Evolutionary conservation across 2,113 vertebrate species (phyloP), one percentile per base, ranked within the genome.

Genomic region (Semnornis frantzii): DNA sequence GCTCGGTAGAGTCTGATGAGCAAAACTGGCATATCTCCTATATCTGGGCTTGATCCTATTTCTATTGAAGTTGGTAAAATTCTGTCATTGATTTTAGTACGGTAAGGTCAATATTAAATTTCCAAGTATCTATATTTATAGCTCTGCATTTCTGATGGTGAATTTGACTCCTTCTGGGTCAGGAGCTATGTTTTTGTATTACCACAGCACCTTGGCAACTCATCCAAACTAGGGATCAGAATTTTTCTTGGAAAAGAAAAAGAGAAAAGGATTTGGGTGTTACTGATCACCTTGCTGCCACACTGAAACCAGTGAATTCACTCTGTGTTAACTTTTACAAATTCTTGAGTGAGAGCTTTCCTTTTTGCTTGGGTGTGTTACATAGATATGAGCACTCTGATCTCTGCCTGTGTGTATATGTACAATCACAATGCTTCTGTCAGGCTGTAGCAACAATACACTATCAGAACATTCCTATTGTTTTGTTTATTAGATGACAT

Each of bases 31-130:
- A 0, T 52, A 42, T 44, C 28, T 92, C 34, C 72, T 57, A 15
- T 88, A 58, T 88, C 57, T 64, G 65, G 20, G 20, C 50, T 92
- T 81, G 33, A 75, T 78, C 46, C 25, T 72, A 31, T 72, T 85
- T 93, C 66, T 33, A 50, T 76, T 77, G 64, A 66, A 70, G 64
- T 7, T 87, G 27, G 75, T 85, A 57, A 87, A 91, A 93, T 87
- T 70, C 48, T 86, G 15, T 50, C 63, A 92, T 79, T 89, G 92
- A 89, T 94, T 95, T 92, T 85, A 73, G 55, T 65, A 68, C 59
- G 87, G 89, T 30, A 85, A 95, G 46, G n/a, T 89, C 95, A 89
- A 78, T 95, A 93, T 83, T 55, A 93, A 77, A 89, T 92, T 90
- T 94, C 81, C 63, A 74, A 64, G 28, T 71, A 52, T 90, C 77